Base-by-base conservation (phyloP, 1,140 invertebrate species). In the Eumeta japonica region DNA sequence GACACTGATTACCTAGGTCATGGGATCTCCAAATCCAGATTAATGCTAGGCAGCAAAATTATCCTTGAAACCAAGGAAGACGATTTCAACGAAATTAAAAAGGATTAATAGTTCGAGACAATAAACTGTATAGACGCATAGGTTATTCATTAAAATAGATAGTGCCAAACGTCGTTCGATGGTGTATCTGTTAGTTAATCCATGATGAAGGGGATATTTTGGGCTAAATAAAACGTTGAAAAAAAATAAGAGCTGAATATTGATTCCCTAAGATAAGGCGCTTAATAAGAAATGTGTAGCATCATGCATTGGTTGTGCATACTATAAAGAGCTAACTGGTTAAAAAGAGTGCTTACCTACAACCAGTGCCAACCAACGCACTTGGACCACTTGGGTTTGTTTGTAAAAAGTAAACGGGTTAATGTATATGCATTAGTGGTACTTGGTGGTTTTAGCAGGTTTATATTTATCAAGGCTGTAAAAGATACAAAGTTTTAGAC, bases 191-290 rank as follows among this genome's bases (percentile, higher is more conserved):
- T n/a, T n/a, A n/a, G n/a, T n/a, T n/a, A n/a, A n/a, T n/a, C n/a
- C n/a, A n/a, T n/a, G n/a, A n/a, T n/a, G n/a, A n/a, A n/a, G n/a
- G n/a, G 43, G 40, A 9, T 40, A 49, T 36, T 49, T 42, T 38
- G 28, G 29, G 2, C 30, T 49, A 34, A 41, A 49, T 9, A 49
- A 49, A 30, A 49, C 47, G 0, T 35, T 39, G 10, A 18, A 34
- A 13, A 39, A 37, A 20, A 41, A 46, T 16, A 11, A 28, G 10
- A 27, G 10, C 2, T 14, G 9, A 10, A n/a, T 36, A 27, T 28
- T 36, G 35, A 24, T 36, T 36, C 28, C n/a, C 19, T 3, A 36
- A 37, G 20, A 37, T 37, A 27, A 13, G 35, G n/a, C n/a, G n/a
- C n/a, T n/a, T n/a, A n/a, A n/a, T n/a, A n/a, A 45, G 37, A 45